Evolutionary conservation across 1,140 invertebrate genomes (phyloP), one percentile per base, ranked within the genome.

Genomic region (Manduca sexta): DNA sequence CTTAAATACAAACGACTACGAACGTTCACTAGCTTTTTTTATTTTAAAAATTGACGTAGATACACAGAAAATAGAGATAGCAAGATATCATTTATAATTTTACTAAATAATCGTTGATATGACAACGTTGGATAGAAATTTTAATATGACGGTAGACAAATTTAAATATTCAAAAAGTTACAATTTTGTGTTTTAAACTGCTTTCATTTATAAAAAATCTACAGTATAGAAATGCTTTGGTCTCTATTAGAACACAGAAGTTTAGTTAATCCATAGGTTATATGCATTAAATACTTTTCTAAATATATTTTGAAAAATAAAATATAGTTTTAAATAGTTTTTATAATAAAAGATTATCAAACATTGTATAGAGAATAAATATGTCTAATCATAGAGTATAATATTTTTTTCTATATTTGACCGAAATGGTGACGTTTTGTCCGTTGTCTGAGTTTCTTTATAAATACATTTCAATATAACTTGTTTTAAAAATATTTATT

Each of bases 201-300:
- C n/a, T 37, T 46, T 34, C 42, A 34, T 48, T 45, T 14, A 42
- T 55, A 53, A 17, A 58, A 59, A 59, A 50, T 43, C 60, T 59
- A 63, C 55, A 62, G 60, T 62, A 62, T 50, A 26, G 29, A 48
- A 29, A 42, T 29, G 49, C 31, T 54, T 70, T 64, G 67, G 67
- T 67, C 67, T 64, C 59, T 33, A 21, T 33, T 31, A 34, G 65
- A 69, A 69, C 65, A 69, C 65, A 63, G 56, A 52, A 33, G 38
- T 39, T 55, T 45, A 31, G 10, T 16, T 26, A 34, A 43, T 40
- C 40, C 35, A 26, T 48, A 29, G 18, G 15, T 18, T 26, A 26
- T 26, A 26, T 26, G 21, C 4, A 26, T 1, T 26, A 5, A 26
- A 26, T 26, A 26, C 21, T 26, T 8, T 26, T 47, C 35, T 13